A percentile compares a stretch with the other conserved stretches of the same genome.
phyloP scores from a whole-genome alignment of 2,797 vertebrate species.

The Gastrophryne carolinensis region DNA sequence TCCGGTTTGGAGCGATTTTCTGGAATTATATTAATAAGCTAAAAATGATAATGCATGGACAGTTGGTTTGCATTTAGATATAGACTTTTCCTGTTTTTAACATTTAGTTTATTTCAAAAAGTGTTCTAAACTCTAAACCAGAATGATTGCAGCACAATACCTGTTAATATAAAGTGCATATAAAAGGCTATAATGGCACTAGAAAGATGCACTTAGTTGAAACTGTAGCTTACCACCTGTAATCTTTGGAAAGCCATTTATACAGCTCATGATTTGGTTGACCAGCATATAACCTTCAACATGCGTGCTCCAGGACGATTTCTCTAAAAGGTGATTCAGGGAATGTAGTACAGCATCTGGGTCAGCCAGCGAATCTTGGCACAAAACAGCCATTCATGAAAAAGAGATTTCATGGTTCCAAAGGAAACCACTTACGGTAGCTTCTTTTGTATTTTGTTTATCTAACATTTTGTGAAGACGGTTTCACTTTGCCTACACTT shows the following conservation, averaged over 20 bases:
- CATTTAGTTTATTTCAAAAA: too few species aligned
- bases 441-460: slow-evolving; percentile 36
- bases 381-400: slow-evolving; percentile 31
- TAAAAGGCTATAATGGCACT: neutral
- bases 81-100: too few species aligned
- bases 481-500: slow-evolving; percentile 33
- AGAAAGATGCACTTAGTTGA: slow-evolving; percentile 15
- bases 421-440: slow-evolving; percentile 28
- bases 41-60: too few species aligned
- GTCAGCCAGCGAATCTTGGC: neutral
- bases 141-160: neutral
- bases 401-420: slow-evolving; percentile 19
- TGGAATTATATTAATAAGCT: too few species aligned
- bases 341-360: neutral
- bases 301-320: slow-evolving; percentile 15
- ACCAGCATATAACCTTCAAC: slow-evolving; percentile 34
- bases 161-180: neutral
- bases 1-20: too few species aligned
- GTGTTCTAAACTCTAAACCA: too few species aligned
- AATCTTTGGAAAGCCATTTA: slow-evolving; percentile 9
- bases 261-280: slow-evolving; percentile 10
- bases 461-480: slow-evolving; percentile 10
- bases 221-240: slow-evolving; percentile 3
- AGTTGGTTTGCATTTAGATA: too few species aligned
- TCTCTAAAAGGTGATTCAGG: slow-evolving; percentile 14